Base-by-base conservation (phyloP, 2,113 vertebrate genomes). In the Lepidiolamprologus cunningtoni region DNA sequence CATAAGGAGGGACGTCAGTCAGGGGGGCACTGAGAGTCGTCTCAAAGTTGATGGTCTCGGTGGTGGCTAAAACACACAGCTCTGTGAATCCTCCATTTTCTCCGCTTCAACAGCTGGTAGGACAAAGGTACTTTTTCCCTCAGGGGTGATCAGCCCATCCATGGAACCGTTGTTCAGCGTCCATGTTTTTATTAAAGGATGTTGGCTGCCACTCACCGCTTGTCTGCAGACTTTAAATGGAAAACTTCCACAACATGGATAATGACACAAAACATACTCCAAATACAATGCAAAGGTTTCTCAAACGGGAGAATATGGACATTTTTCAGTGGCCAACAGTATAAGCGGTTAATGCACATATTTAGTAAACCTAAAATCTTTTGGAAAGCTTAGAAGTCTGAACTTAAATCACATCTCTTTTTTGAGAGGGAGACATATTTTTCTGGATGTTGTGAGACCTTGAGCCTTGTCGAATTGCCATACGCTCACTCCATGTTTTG, bases 151-250 rank as follows among this genome's bases (percentile, higher is more conserved):
- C 14, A 31, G 55, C 26, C 26, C 8, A 31, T 58, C 26, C 55
- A 58, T 0, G 0, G 55, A 58, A 31, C 55, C 0, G 5, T 6
- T 58, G 55, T 58, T 58, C 3, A 58, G 26, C 8, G 2, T 9
- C 55, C 26, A 28, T 58, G 57, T 61, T 61, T 61, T 61, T 31
- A 61, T 61, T 17, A 61, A 31, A 61, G 57, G 57, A 61, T 61
- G 57, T 61, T 10, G 6, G 26, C 1, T 61, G 0, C 57, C 14
- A 0, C 57, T 61, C 57, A 61, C 57, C 2, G 3, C 57, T 61
- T 61, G 57, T 61, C 57, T 61, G 57, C 26, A 17, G 57, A 14
- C 57, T 31, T 61, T 61, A 61, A 31, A 17, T 31, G 57, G 26
- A 10, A 17, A 61, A 4, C 57, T 61, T 61, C 57, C 8, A 17